Percentiles rank a stretch among this genome's conserved stretches.
Conservation (phyloP, 2,888 invertebrate species). For the Andrena fulva region DNA sequence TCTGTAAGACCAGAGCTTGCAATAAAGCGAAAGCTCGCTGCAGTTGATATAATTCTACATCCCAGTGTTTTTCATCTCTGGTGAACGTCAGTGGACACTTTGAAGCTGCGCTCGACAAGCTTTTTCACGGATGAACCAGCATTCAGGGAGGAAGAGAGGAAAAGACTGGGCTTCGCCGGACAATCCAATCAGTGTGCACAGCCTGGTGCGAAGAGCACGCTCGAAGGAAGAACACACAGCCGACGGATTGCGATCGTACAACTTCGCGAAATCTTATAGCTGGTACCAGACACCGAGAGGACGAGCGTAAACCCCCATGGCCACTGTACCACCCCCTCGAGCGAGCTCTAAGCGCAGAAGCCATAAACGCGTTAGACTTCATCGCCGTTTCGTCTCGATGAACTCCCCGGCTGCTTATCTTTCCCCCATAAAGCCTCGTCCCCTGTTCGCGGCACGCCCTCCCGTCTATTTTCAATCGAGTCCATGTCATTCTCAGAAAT, state of each 20-base stretch:
- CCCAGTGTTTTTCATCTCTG: neutral
- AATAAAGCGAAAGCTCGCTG: no score
- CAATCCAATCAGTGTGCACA: conserved; percentile 60
- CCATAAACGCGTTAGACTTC: conserved; percentile 49
- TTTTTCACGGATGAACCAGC: conserved; percentile 4
- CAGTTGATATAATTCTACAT: neutral
- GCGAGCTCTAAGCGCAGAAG: conserved; percentile 40
- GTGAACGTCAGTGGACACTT: neutral
- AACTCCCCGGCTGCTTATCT: neutral
- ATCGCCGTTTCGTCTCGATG: conserved; percentile 27
- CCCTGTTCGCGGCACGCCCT: neutral
- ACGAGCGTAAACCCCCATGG: conserved; percentile 15
- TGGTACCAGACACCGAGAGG: conserved; percentile 50
- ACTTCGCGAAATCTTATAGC: conserved; percentile 77
- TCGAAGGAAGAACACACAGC: conserved; percentile 1
- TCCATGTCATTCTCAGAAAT: no score
- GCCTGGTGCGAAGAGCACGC: conserved; percentile 23
- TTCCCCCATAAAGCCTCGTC: neutral
- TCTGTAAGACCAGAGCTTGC: no score
- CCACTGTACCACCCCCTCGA: neutral
- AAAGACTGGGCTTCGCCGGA: conserved; percentile 37
- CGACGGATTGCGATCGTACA: conserved; percentile 73
- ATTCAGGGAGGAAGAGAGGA: neutral
- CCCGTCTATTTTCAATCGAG: neutral
- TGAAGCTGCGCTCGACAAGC: neutral